phyloP scores from a whole-genome alignment of 2,888 invertebrate species.

The Caenorhabditis virilis region DNA sequence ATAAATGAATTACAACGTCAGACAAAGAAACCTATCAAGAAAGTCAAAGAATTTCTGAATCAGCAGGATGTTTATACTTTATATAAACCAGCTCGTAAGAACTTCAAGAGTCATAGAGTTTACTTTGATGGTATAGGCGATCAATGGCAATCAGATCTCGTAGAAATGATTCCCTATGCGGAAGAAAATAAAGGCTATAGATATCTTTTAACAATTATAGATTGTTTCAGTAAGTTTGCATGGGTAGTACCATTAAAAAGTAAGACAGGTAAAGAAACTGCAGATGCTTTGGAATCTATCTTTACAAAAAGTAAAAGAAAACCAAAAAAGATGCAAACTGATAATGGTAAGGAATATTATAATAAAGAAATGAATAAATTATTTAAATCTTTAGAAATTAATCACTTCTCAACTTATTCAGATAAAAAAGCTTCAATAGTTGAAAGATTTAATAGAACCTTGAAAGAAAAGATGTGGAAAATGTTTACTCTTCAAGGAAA shows the following conservation, averaged over 20 bases:
- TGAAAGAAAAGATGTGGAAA: slow-evolving; percentile 47
- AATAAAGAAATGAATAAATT: slow-evolving; percentile 35
- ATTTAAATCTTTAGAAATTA: slow-evolving; percentile 40
- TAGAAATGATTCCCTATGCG: slow-evolving; percentile 50
- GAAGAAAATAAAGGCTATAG: slow-evolving; percentile 44
- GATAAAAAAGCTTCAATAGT: slow-evolving; percentile 47
- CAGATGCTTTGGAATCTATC: slow-evolving; percentile 40
- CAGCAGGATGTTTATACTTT: slow-evolving; percentile 49
- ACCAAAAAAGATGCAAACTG: slow-evolving; percentile 48
- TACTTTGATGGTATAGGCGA: slow-evolving; percentile 39
- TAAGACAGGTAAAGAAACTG: slow-evolving; percentile 51
- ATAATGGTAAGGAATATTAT: slow-evolving; percentile 51
- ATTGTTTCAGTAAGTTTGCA: slow-evolving; percentile 50
- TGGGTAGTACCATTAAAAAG: slow-evolving; percentile 46
- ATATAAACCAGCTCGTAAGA: slow-evolving; percentile 47
- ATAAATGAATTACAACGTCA: slow-evolving; percentile 37
- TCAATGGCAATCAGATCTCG: slow-evolving; percentile 54
- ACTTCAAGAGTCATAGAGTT: slow-evolving; percentile 42
- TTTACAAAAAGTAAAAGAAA: slow-evolving; percentile 37
- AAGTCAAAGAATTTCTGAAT: slow-evolving; percentile 41
- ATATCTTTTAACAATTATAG: slow-evolving; percentile 35
- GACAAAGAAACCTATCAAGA: slow-evolving; percentile 26
- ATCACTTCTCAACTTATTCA: slow-evolving; percentile 39
- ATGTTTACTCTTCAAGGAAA: slow-evolving; percentile 46
- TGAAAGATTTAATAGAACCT: slow-evolving; percentile 47